Evolutionary conservation across 2,888 invertebrate genomes (phyloP).

Genomic region (Ptychoptera albimana): DNA sequence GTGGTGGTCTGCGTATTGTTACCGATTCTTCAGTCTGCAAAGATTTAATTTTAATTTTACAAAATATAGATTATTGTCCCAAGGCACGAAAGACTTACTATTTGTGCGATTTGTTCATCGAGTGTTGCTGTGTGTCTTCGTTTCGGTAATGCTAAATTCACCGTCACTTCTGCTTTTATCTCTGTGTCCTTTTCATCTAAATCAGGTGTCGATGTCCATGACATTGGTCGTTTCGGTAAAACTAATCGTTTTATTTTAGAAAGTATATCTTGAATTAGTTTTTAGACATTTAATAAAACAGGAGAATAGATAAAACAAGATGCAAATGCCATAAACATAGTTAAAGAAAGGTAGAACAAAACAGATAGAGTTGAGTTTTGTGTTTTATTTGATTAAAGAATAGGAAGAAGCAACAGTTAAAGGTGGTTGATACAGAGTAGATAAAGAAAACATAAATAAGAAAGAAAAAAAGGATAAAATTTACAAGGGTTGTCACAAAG

Average conservation of each 20-base stretch:
- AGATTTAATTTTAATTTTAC: not conserved
- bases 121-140: constrained; percentile 43
- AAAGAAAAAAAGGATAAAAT: not conserved
- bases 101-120: constrained; percentile 21
- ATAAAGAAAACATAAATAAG: not conserved
- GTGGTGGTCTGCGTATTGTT: constrained; percentile 35
- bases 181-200: constrained; percentile 45
- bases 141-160: constrained; percentile 51
- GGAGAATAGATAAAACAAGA: too few species aligned
- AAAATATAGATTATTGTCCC: too few species aligned
- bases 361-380: too few species aligned
- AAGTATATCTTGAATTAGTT: too few species aligned
- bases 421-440: too few species aligned
- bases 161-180: constrained; percentile 44
- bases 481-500: not conserved
- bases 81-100: constrained; percentile 14
- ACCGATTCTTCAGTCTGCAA: constrained; percentile 29
- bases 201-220: constrained; percentile 76
- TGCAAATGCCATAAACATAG: too few species aligned
- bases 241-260: constrained; percentile 16
- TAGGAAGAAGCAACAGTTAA: too few species aligned
- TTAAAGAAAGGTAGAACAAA: too few species aligned
- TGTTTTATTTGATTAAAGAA: too few species aligned
- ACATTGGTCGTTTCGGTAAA: constrained; percentile 32
- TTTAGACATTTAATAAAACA: too few species aligned